Evolutionary conservation across 1,140 invertebrate genomes (phyloP), one percentile per base, ranked within the genome.

Genomic region (Drosophila suzukii): DNA sequence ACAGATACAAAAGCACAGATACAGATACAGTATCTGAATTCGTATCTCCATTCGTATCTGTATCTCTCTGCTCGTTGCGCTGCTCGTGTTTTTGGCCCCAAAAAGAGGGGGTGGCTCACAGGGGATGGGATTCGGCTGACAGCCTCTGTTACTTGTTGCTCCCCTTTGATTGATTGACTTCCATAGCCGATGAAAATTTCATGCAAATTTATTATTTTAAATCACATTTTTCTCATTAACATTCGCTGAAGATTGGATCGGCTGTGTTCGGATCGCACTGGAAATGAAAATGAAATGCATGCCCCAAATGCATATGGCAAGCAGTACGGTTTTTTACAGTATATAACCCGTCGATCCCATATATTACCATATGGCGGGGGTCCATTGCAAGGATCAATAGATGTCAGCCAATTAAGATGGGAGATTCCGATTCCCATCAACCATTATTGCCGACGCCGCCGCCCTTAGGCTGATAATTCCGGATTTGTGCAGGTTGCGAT

Each of bases 181-280:
- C 49, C 56, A 73, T 13, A 39, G n/a, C 36, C 27, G 30, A 60
- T 36, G 34, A 74, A 82, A 79, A 81, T 58, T 67, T 56, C 61
- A 86, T 86, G 83, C 84, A 88, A 88, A 88, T 88, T 88, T 88
- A 88, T 83, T 76, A 72, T 80, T 78, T 82, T 71, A 73, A 88
- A 85, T 81, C 70, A 81, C 82, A 81, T 86, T 72, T 86, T 88
- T 88, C 65, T 58, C 70, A 82, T 89, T 88, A 86, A 86, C 70
- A 86, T 84, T 68, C 77, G 54, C 38, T 15, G 67, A 59, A 50
- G 39, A 66, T 63, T 73, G 72, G 56, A 81, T 61, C 63, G 55
- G 27, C 50, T 65, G 50, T 41, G 36, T 51, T 36, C 47, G 60
- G 67, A 47, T 57, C 43, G 65, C 20, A 71, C 65, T 57, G 50